Conservation (phyloP, 2,888 invertebrate species). For the Odontomyia ornata region DNA sequence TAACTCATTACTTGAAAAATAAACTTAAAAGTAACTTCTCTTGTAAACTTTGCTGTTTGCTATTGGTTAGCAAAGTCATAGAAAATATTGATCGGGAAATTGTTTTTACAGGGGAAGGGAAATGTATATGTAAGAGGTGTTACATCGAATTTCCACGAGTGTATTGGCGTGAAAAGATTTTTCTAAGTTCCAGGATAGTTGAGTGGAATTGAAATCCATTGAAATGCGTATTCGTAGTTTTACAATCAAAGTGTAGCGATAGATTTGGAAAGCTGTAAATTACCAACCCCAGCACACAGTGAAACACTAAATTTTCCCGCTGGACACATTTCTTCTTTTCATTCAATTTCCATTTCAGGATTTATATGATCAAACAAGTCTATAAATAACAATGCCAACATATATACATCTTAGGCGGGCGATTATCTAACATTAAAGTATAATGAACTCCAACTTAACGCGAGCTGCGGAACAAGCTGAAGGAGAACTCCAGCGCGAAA, state of each 20-base stretch:
- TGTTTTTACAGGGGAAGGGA: too few species aligned
- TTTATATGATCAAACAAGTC: not conserved
- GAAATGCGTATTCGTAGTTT: not conserved
- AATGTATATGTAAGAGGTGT: too few species aligned
- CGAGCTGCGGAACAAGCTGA: not conserved
- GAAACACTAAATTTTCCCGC: not conserved
- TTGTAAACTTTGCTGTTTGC: too few species aligned
- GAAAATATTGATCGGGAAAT: too few species aligned
- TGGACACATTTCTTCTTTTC: not conserved
- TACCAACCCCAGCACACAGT: not conserved
- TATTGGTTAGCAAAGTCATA: too few species aligned
- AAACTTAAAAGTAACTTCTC: not conserved
- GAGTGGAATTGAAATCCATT: not conserved
- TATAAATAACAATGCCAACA: constrained; percentile 24
- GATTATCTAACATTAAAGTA: constrained; percentile 26
- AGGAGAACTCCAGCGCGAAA: constrained; percentile 10
- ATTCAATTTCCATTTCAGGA: constrained; percentile 7
- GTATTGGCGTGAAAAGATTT: too few species aligned
- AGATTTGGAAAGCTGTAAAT: not conserved
- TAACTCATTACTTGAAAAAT: not conserved
- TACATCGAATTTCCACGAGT: too few species aligned
- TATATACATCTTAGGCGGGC: not conserved
- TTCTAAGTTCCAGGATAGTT: too few species aligned
- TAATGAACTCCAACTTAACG: not conserved
- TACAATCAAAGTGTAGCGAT: not conserved